phyloP scores from a whole-genome alignment of 2,888 invertebrate species.

The Ernsta delagoae region DNA sequence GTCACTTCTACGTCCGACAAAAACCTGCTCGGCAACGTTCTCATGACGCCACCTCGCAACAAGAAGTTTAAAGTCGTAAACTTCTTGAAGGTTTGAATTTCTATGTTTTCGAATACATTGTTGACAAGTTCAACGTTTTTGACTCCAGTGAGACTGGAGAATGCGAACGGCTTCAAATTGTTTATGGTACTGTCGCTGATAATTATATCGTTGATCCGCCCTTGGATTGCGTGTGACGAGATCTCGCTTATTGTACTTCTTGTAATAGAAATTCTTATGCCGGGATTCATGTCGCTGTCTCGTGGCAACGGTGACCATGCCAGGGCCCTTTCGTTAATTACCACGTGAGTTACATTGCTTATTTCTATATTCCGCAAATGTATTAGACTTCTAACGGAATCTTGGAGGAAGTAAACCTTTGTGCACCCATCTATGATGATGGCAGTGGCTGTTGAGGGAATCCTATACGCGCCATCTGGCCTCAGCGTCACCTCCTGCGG shows the following conservation, averaged over 20 bases:
- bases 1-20: conserved; percentile 90
- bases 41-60: conserved; percentile 86
- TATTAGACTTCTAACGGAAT: conserved; percentile 85
- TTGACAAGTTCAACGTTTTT: conserved; percentile 87
- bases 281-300: conserved; percentile 87
- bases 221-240: conserved; percentile 87
- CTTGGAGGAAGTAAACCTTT: conserved; percentile 82
- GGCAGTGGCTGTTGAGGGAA: conserved; percentile 80
- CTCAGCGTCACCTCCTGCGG: conserved; percentile 86
- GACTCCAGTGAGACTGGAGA: conserved; percentile 88
- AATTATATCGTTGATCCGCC: conserved; percentile 88
- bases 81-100: conserved; percentile 91
- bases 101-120: conserved; percentile 85
- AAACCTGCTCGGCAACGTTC: conserved; percentile 87
- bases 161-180: conserved; percentile 88
- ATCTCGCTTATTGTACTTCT: conserved; percentile 82
- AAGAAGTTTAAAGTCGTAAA: conserved; percentile 88
- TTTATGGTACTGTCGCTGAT: conserved; percentile 83
- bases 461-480: conserved; percentile 80
- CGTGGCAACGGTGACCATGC: conserved; percentile 85
- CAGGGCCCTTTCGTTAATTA: conserved; percentile 86
- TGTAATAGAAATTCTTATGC: conserved; percentile 78
- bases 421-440: conserved; percentile 89
- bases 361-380: conserved; percentile 87
- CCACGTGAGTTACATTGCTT: conserved; percentile 85